Evolutionary conservation across 2,113 vertebrate species (phyloP).

Genomic region (Ammospiza nelsoni): DNA sequence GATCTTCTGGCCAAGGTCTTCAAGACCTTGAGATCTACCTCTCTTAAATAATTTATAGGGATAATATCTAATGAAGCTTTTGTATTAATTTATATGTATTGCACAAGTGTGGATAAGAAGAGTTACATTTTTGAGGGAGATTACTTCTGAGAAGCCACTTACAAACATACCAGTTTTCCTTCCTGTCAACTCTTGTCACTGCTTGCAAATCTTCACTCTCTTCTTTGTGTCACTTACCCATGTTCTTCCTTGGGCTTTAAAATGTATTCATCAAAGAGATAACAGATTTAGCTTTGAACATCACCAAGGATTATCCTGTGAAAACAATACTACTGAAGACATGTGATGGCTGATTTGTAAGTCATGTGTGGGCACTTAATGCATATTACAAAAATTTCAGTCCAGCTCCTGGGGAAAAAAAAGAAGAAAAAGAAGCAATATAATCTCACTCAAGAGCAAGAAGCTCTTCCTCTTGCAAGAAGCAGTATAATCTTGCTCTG

Average conservation of each 20-base stretch:
- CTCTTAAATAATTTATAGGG: background rate
- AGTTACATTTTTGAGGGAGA: background rate
- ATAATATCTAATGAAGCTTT: background rate
- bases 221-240: background rate
- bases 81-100: background rate
- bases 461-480: background rate
- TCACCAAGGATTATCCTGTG: background rate
- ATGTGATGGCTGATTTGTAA: background rate
- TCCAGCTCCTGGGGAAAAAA: background rate
- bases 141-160: background rate
- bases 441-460: background rate
- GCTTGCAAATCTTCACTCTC: background rate
- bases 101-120: background rate
- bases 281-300: background rate
- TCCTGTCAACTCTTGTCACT: background rate
- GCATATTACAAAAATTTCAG: background rate
- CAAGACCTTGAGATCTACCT: background rate
- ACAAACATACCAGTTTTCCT: background rate
- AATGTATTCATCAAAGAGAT: background rate
- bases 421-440: background rate
- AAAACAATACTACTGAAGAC: slow-evolving; percentile 11
- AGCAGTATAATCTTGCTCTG: background rate
- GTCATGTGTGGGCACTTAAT: background rate
- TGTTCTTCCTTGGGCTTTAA: background rate
- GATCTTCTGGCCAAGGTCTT: background rate